phyloP scores from a whole-genome alignment of 2,888 invertebrate genomes.

The Amblyjoppa fuscipennis region DNA sequence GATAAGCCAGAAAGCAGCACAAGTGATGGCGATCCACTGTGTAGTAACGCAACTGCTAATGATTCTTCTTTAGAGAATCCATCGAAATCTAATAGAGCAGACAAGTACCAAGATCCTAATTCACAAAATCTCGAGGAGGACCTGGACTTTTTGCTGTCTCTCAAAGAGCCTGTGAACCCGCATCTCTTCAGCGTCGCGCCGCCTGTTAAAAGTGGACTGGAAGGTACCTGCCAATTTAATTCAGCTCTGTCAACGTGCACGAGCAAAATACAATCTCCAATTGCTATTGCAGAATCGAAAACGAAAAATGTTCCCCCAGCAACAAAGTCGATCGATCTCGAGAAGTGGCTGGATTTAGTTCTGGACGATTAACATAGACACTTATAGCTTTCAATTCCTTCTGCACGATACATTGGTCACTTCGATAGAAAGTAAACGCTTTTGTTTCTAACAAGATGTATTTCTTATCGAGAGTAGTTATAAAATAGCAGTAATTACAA shows the following conservation, averaged over 20 bases:
- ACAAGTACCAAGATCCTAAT: constrained; percentile 14
- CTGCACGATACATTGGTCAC: background rate
- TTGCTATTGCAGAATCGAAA: constrained; percentile 67
- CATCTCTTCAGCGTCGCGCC: constrained; percentile 41
- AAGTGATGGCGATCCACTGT: background rate
- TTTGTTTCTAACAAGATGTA: constrained; percentile 39
- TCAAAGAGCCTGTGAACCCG: constrained; percentile 75
- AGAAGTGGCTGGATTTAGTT: constrained; percentile 82
- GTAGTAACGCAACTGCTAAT: background rate
- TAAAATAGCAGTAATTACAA: constrained; percentile 40
- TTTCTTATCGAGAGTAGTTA: constrained; percentile 43
- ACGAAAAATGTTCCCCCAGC: constrained; percentile 62
- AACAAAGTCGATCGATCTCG: constrained; percentile 79
- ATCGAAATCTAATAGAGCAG: background rate
- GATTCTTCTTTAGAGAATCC: constrained; percentile 22
- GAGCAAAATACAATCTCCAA: constrained; percentile 38
- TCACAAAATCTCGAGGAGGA: constrained; percentile 73
- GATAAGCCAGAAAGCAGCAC: background rate
- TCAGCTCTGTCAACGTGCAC: background rate
- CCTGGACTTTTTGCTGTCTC: constrained; percentile 79
- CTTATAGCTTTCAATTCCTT: background rate
- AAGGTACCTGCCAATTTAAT: constrained; percentile 50
- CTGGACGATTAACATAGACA: constrained; percentile 75
- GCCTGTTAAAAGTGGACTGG: constrained; percentile 37
- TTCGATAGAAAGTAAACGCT: background rate